Evolutionary conservation across 1,140 invertebrate species (phyloP), one percentile per base, ranked within the genome.

Genomic region (Nixonia krombeini): DNA sequence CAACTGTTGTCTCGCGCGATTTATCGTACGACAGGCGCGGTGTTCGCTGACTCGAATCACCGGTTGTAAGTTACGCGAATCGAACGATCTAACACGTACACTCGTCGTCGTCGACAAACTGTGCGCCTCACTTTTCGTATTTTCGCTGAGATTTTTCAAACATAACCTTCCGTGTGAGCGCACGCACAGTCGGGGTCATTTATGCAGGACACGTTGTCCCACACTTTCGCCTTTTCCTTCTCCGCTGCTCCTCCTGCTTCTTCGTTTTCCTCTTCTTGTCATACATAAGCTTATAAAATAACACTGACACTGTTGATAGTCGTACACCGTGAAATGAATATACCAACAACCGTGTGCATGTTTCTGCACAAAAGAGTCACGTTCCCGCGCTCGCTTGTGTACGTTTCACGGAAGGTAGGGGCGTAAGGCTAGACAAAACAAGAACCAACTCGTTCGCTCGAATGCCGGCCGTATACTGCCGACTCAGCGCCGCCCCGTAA

Each of bases 391-490:
- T 35, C 13, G 31, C 16, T 6, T 63, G 29, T 59, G 38, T 16
- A 16, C 31, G 23, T 7, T 33, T 40, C 29, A 10, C 29, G 23
- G 28, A 23, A 15, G n/a, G 7, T 12, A 23, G 23, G 10, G 9
- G 25, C 4, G 25, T n/a, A 6, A 38, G 3, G 10, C 10, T 10
- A 13, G 25, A n/a, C 4, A 40, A 45, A 1, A 29, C 9, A 25
- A 10, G 5, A 35, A 29, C 40, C 12, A 45, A 38, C 16, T n/a
- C 31, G 37, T 16, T 49, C 17, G 40, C 53, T 8, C 46, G 59
- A 55, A 53, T 42, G 72, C 73, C 74, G 72, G 65, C 73, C 59
- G 70, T 70, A 53, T 50, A 81, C 79, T 81, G 76, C 52, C 72
- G 58, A 45, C 26, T 29, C 44, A 29, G n/a, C 17, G 50, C 35